A percentile compares a stretch with the other conserved stretches of the same genome.
These are phyloP conservation scores for Formica selysi DNA, from an alignment of 1,140 invertebrate genomes.

Conservation along the genomic window DNA sequence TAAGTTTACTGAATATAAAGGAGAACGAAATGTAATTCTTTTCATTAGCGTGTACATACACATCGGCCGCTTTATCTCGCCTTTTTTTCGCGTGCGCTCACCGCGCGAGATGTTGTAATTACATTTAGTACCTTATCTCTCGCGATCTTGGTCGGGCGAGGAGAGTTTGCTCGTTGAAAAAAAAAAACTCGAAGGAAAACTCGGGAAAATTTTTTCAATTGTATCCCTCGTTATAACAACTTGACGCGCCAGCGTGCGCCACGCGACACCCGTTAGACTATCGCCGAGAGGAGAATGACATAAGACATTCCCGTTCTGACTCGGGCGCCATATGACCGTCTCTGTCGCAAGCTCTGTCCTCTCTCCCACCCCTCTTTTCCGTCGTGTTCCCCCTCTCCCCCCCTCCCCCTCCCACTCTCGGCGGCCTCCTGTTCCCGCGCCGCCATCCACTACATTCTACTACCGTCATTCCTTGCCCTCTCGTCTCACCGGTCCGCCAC, in stretches of 20 bases:
- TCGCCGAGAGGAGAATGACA: conserved; percentile 80
- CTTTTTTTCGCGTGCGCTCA: background rate
- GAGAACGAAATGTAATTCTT: conserved; percentile 19
- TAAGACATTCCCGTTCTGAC: conserved; percentile 81
- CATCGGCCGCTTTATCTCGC: background rate
- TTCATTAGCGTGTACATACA: background rate
- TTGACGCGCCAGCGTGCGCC: background rate
- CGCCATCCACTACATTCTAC: conserved; percentile 68
- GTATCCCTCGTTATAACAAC: background rate
- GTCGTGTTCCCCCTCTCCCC: conserved; percentile 7
- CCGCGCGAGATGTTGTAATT: conserved; percentile 3
- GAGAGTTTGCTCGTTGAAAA: background rate
- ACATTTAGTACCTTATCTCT: conserved; percentile 26
- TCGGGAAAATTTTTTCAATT: conserved; percentile 9
- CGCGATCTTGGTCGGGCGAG: background rate
- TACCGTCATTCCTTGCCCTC: conserved; percentile 63
- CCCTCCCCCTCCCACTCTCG: background rate
- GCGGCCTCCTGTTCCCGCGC: conserved; percentile 48
- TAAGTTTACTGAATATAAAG: background rate
- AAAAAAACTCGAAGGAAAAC: background rate
- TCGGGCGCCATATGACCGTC: conserved; percentile 83
- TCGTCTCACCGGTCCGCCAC: conserved; percentile 45
- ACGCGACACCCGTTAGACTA: conserved; percentile 74
- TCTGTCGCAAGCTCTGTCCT: conserved; percentile 77
- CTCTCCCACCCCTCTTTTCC: conserved; percentile 42